phyloP scores from a whole-genome alignment of 30 jellyfish, hydroid and myxozoan genomes.

The Aurelia coerulea region DNA sequence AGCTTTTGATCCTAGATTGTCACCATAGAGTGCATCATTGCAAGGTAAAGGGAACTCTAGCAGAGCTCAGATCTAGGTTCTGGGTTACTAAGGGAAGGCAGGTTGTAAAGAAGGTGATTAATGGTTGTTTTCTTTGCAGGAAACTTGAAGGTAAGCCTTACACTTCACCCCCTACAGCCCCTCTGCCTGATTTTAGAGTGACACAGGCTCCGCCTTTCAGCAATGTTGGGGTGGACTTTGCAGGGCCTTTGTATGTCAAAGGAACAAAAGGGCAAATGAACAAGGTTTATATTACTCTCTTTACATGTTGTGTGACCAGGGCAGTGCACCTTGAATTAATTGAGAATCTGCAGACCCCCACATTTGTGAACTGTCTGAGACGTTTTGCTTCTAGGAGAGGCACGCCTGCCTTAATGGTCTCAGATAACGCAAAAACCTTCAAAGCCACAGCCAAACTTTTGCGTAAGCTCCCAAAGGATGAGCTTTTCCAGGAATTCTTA shows the following conservation, averaged over 20 bases:
- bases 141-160: slow-evolving; percentile 10
- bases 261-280: not conserved
- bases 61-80: not conserved
- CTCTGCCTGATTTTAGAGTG: no score
- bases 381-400: slow-evolving; percentile 34
- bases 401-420: slow-evolving; percentile 16
- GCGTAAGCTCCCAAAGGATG: not conserved
- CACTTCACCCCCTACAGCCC: not conserved
- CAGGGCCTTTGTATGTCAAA: slow-evolving; percentile 39
- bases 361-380: slow-evolving; percentile 17
- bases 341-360: not conserved
- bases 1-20: not conserved
- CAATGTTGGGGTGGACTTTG: not conserved
- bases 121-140: not conserved
- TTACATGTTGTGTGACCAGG: slow-evolving; percentile 27
- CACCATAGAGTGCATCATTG: not conserved
- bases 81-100: slow-evolving; percentile 21
- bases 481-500: not conserved
- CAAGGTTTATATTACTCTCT: slow-evolving; percentile 9
- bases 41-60: slow-evolving; percentile 2
- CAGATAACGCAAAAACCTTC: slow-evolving; percentile 66
- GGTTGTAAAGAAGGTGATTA: not conserved
- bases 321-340: slow-evolving; percentile 35
- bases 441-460: slow-evolving; percentile 33
- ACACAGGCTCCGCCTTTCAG: not conserved